Evolutionary conservation across 2,797 vertebrate species (phyloP).

Genomic region (Eurystomus glaucurus): DNA sequence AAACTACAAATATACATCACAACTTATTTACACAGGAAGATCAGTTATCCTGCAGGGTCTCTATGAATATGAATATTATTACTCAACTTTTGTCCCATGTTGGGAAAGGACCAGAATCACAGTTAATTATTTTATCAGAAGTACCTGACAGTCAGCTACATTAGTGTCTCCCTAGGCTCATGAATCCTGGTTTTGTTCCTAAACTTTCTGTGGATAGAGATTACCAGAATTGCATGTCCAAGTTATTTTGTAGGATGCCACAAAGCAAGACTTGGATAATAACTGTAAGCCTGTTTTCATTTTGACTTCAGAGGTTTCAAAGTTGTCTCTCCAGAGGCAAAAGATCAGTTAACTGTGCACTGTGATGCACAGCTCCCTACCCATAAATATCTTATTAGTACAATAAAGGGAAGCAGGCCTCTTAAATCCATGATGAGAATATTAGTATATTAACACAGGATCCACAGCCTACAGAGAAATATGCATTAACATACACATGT

Average conservation of each 20-base stretch:
- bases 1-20: background rate
- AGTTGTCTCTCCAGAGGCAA: conserved; percentile 23
- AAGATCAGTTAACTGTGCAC: conserved; percentile 16
- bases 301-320: conserved; percentile 47
- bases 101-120: background rate
- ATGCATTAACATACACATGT: background rate
- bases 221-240: background rate
- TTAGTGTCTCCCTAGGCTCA: background rate
- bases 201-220: background rate
- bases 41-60: background rate
- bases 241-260: background rate
- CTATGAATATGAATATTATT: background rate
- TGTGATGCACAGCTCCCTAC: conserved; percentile 30
- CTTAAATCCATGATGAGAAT: conserved; percentile 4
- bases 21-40: background rate
- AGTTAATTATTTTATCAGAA: background rate
- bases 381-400: conserved; percentile 57
- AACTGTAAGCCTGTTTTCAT: conserved; percentile 8
- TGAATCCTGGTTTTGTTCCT: background rate
- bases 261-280: conserved; percentile 6
- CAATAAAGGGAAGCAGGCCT: conserved; percentile 43
- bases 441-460: conserved; percentile 37
- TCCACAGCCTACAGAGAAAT: conserved; percentile 4
- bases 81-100: background rate
- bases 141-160: background rate